Evolutionary conservation across 1,140 invertebrate genomes (phyloP), one percentile per base, ranked within the genome.

Genomic region (Chelonus insularis): DNA sequence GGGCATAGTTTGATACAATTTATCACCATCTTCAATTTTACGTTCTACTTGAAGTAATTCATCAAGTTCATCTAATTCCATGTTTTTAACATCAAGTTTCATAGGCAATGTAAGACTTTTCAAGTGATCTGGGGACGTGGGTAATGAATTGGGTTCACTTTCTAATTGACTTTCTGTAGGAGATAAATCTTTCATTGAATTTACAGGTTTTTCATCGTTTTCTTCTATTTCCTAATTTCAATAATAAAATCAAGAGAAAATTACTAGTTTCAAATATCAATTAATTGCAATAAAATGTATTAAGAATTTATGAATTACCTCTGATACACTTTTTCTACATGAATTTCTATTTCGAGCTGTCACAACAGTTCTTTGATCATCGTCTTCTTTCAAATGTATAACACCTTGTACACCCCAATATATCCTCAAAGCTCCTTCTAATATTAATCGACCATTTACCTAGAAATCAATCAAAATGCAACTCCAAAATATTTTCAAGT

Each of bases 341-440:
- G 88, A 90, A 76, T 90, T 90, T 62, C 88, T 80, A 68, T 90
- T 88, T 39, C 88, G 80, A 11, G 89, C 86, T 12, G 86, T 87
- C 6, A 90, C 86, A 32, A 91, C 87, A 1, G 87, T 89, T 43
- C 90, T 79, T 65, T 93, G 89, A 80, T 94, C 91, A 76, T 93
- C 91, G 75, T 93, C 91, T 78, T 94, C 91, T 78, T 93, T 92
- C 4, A 95, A 79, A 77, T 93, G 91, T 67, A 95, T 94, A 1
- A 92, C 87, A 55, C 90, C 89, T 32, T 88, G 85, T 1, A 94
- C 88, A 41, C 92, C 92, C 93, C 93, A 95, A 79, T 91, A 89
- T 59, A 95, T 91, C 67, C 90, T 81, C 62, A 94, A 76, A 2
- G 89, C 88, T 12, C 92, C 91, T 82, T 93, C 90, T 23, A 94